These are phyloP conservation scores for Podarcis lilfordi DNA, from an alignment of 2,797 vertebrate species.

Conservation along the genomic window DNA sequence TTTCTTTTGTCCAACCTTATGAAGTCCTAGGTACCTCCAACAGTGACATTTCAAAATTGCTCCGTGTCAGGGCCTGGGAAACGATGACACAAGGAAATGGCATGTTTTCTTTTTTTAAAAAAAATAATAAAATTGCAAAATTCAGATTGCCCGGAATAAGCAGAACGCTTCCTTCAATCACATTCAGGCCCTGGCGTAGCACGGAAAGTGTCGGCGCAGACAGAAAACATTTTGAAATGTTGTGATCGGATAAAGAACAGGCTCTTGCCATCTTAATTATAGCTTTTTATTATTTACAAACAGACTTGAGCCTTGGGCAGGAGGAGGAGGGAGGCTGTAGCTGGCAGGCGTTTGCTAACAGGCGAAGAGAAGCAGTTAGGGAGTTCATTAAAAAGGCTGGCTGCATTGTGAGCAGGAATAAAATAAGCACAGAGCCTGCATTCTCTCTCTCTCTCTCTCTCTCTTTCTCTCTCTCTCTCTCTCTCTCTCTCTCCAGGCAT, in stretches of 20 bases:
- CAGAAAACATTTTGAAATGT: slow-evolving; percentile 52
- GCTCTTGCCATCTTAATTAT: slow-evolving; percentile 71
- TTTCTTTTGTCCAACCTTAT: not conserved
- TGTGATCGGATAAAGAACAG: slow-evolving; percentile 41
- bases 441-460: too few species aligned
- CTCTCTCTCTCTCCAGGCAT: not conserved
- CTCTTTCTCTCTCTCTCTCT: not conserved
- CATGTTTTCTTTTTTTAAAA: not conserved
- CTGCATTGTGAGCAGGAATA: not conserved
- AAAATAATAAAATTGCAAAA: not conserved
- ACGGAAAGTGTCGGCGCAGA: slow-evolving; percentile 67
- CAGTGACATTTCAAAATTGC: slow-evolving; percentile 25
- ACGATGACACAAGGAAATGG: not conserved
- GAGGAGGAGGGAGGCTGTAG: accelerated
- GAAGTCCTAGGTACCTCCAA: not conserved
- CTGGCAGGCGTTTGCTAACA: slow-evolving; percentile 3
- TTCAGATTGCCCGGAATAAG: slow-evolving; percentile 51
- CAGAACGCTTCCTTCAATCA: slow-evolving; percentile 57
- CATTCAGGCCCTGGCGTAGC: slow-evolving; percentile 41
- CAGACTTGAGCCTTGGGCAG: not conserved
- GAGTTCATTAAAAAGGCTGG: slow-evolving; percentile 5
- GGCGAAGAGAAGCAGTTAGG: not conserved
- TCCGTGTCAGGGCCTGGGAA: not conserved
- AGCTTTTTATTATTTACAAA: slow-evolving; percentile 50
- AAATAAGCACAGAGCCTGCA: not conserved